Conservation (phyloP, 30 jellyfish, hydroid and myxozoan genomes). For the Nemopilema nomurai region DNA sequence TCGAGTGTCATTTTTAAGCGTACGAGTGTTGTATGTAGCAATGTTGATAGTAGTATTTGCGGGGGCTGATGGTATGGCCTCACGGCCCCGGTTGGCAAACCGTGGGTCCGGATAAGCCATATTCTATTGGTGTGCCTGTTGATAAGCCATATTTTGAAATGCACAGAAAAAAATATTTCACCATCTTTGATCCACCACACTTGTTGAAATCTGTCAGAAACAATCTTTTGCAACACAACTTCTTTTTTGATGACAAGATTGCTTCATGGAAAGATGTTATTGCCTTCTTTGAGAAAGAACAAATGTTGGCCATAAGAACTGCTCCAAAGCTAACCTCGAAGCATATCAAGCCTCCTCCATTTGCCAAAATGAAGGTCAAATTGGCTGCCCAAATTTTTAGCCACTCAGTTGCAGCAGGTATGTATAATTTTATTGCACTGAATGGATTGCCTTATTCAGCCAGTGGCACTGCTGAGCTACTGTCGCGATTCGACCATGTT, state of each 20-base stretch:
- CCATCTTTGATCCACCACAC: constrained; percentile 53
- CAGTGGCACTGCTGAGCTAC: constrained; percentile 38
- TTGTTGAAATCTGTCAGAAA: constrained; percentile 34
- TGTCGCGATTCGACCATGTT: constrained; percentile 10
- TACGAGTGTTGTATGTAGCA: too few relatives aligned
- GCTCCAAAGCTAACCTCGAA: constrained; percentile 55
- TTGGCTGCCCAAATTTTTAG: too few relatives aligned
- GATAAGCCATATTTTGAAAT: constrained; percentile 46
- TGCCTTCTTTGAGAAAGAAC: constrained; percentile 35
- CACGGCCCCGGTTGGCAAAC: too few relatives aligned
- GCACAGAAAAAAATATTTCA: constrained; percentile 8
- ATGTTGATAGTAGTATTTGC: too few relatives aligned
- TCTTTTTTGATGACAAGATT: constrained; percentile 3
- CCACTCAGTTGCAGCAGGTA: constrained; percentile 53
- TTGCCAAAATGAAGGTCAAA: constrained; percentile 49
- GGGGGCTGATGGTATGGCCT: too few relatives aligned
- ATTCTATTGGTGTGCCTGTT: background rate
- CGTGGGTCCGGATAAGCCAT: too few relatives aligned
- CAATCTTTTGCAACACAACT: constrained; percentile 24
- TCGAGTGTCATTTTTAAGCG: too few relatives aligned
- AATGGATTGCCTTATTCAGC: constrained; percentile 48
- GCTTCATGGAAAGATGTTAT: constrained; percentile 39
- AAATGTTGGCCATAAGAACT: constrained; percentile 35
- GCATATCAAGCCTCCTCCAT: constrained; percentile 24
- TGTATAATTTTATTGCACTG: constrained; percentile 30